A percentile compares a stretch with the other conserved stretches of the same genome.
These are phyloP conservation scores for Sebastes kiyomatsui DNA, from an alignment of 2,797 vertebrate genomes.

Conservation along the genomic window DNA sequence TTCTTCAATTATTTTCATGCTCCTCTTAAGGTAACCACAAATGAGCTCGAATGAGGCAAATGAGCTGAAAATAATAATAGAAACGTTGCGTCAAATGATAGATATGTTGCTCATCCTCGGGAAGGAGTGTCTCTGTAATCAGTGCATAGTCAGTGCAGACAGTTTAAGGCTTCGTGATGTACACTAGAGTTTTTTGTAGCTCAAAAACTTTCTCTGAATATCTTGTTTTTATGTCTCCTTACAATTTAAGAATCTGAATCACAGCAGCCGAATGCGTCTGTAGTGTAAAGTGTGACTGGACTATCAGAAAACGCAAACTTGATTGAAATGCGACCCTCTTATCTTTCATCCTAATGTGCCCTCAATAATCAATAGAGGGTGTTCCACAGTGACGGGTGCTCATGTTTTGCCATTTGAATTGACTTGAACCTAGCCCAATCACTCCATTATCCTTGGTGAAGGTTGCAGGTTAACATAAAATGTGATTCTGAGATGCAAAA, in stretches of 20 bases:
- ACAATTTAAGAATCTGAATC: conserved; percentile 9
- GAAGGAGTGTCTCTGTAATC: conserved; percentile 56
- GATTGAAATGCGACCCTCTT: conserved; percentile 64
- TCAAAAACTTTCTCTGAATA: conserved; percentile 42
- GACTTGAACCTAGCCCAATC: conserved; percentile 75
- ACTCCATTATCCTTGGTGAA: conserved; percentile 83
- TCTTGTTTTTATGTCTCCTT: conserved; percentile 6
- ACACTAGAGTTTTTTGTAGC: conserved; percentile 2
- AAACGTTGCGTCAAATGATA: conserved; percentile 61
- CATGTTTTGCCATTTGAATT: conserved; percentile 73
- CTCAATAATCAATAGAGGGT: conserved; percentile 78
- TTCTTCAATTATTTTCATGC: conserved; percentile 80
- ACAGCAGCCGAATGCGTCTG: conserved; percentile 14
- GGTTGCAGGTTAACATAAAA: conserved; percentile 84
- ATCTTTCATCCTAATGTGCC: conserved; percentile 60
- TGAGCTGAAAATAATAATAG: conserved; percentile 74
- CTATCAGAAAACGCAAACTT: conserved; percentile 52
- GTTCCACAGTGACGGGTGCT: conserved; percentile 55
- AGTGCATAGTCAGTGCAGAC: conserved; percentile 44
- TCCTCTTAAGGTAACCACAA: conserved; percentile 80
- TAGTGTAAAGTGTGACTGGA: conserved; percentile 22
- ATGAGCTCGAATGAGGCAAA: conserved; percentile 77
- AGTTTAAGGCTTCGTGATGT: conserved; percentile 12
- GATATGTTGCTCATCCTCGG: conserved; percentile 54
- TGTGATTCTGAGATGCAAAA: conserved; percentile 75